These are phyloP conservation scores for Ivindomyrus marchei DNA, from an alignment of 2,113 vertebrate species.

Conservation along the genomic window DNA sequence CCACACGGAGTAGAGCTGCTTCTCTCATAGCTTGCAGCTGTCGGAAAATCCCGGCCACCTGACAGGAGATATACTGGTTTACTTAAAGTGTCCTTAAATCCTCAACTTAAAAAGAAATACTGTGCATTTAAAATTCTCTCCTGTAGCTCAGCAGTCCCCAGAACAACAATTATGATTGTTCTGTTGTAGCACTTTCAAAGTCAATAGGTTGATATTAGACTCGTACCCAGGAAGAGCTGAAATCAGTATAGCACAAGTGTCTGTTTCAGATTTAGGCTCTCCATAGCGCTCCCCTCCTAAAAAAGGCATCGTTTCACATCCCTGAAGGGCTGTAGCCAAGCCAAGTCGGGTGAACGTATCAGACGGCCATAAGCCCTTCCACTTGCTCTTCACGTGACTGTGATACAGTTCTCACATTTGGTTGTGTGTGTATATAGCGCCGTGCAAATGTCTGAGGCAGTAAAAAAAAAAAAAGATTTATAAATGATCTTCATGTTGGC, in stretches of 20 bases:
- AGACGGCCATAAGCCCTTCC: neutral
- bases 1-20: neutral
- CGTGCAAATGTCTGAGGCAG: neutral
- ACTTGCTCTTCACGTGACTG: neutral
- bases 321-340: constrained; percentile 12
- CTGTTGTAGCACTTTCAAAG: neutral
- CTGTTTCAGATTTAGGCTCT: neutral
- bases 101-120: neutral
- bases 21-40: neutral
- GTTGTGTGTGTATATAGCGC: neutral
- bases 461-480: neutral
- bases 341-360: constrained; percentile 24
- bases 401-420: neutral
- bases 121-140: neutral
- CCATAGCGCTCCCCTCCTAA: neutral
- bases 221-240: neutral
- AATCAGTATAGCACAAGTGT: neutral
- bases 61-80: neutral
- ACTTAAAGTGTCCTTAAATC: neutral
- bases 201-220: neutral
- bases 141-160: neutral
- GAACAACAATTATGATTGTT: constrained; percentile 2
- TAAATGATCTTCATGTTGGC: neutral
- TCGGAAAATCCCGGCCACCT: neutral
- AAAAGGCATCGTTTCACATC: constrained; percentile 11